Base-by-base conservation (phyloP, 1,140 invertebrate species). In the Teleopsis dalmanni region DNA sequence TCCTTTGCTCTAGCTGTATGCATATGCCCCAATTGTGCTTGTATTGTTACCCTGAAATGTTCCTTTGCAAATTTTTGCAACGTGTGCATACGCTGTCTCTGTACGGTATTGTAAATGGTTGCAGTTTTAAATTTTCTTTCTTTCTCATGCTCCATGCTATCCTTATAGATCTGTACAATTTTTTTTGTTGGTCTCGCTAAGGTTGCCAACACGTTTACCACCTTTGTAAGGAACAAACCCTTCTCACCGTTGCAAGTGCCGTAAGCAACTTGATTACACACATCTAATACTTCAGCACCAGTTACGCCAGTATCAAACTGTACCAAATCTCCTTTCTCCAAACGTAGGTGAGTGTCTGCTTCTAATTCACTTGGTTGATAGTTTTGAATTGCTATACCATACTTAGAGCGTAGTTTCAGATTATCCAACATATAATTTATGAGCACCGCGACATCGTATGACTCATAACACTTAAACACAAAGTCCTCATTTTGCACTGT, bases 401-500 rank as follows among this genome's bases (percentile, higher is more conserved):
- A 95, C 56, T 81, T 81, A 0, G 91, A 94, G 33, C 87, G 74
- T 61, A 87, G 82, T 69, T 90, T 92, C 9, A 97, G 73, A 5
- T 91, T 91, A 61, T 91, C 83, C 6, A 96, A 75, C 62, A 96
- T 82, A 54, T 83, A 88, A 51, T 88, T 84, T 2, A 96, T 81
- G 1, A 96, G 72, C 48, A 88, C 83, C 47, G 79, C 78, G 57
- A 95, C 82, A 73, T 92, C 89, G 57, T 87, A 82, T 0, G 91
- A 85, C 61, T 93, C 90, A n/a, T 86, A 81, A 54, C 85, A 89
- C 59, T 91, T 86, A 61, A 96, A 95, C 5, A 87, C 82, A 64
- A 90, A 94, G 71, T 95, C 89, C 72, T 95, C 90, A 48, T 87
- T 83, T 58, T 88, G 81, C 29, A 94, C 80, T 4, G 91, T 93